Evolutionary conservation across 2,888 invertebrate genomes (phyloP), one percentile per base, ranked within the genome.

Genomic region (Branchinecta sandiegonensis): DNA sequence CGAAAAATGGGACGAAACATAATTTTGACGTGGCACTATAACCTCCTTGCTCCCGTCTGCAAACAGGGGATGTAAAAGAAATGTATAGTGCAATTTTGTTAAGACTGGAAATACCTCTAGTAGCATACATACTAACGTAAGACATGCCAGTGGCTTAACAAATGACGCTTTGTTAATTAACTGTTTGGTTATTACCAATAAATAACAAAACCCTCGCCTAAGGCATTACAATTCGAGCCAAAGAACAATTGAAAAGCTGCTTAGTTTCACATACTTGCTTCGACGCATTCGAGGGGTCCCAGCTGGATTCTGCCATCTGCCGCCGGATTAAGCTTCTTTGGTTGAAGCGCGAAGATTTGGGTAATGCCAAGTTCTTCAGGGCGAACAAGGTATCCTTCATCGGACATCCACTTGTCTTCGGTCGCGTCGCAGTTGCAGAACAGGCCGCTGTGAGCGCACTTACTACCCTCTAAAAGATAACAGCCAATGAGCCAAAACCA

Each of bases 221-320:
- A 37, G 37, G 37, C 37, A 37, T 37, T 37, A 37, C 37, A 6
- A 5, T 37, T 37, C 2, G 37, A 37, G 37, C 37, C 37, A 37
- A 37, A 37, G 37, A 37, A 37, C 2, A 37, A 37, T 37, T 37
- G 37, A 37, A 37, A 37, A 37, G 37, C 37, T 37, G 37, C 6
- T 37, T 37, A 37, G 37, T 37, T 37, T 6, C 70, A 81, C 86
- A 83, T 80, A 94, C 94, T 92, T 70, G 93, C 93, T 82, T 94
- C 94, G 68, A 93, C 92, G 79, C 94, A 95, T 78, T 92, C 90
- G 73, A 95, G 80, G 1, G 94, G 90, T 5, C 94, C 94, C 67
- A 94, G 79, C 1, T 93, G 93, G 66, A 95, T 89, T 73, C 91
- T 82, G 1, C 90, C 92, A 73, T 88, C 86, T 2, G 91, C 89